Evolutionary conservation across 2,888 invertebrate genomes (phyloP).

Genomic region (Saturnia japonica): DNA sequence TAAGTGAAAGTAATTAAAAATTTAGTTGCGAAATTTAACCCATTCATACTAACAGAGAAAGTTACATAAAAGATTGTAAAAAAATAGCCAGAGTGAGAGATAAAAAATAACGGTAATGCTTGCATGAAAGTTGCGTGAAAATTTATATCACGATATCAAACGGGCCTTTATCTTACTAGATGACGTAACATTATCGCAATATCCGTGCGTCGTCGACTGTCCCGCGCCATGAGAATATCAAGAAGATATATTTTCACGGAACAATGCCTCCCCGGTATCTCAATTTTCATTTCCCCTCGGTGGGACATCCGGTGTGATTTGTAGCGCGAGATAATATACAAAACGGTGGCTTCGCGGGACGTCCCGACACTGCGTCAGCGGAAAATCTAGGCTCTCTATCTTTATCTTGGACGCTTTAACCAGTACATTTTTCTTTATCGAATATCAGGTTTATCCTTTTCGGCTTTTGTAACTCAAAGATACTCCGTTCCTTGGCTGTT

Average conservation of each 20-base stretch:
- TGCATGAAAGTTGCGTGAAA: slow-evolving; percentile 49
- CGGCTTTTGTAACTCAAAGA: slow-evolving; percentile 31
- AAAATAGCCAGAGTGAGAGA: too few relatives aligned
- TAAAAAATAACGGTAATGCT: slow-evolving; percentile 11
- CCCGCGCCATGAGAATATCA: slow-evolving; percentile 74
- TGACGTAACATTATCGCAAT: slow-evolving; percentile 77
- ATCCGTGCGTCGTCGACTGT: slow-evolving; percentile 72
- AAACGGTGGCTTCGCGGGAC: slow-evolving; percentile 75
- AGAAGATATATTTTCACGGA: slow-evolving; percentile 80
- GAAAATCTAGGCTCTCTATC: slow-evolving; percentile 62
- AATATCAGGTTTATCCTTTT: slow-evolving; percentile 48
- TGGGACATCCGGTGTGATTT: slow-evolving; percentile 79
- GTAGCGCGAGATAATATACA: slow-evolving; percentile 79
- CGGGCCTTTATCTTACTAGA: slow-evolving; percentile 68
- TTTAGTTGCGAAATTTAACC: too few relatives aligned
- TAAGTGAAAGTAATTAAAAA: too few relatives aligned
- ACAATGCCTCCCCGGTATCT: slow-evolving; percentile 79
- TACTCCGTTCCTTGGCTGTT: slow-evolving; percentile 14
- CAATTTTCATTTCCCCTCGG: slow-evolving; percentile 80
- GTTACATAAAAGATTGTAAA: too few relatives aligned
- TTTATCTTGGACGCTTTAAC: slow-evolving; percentile 62
- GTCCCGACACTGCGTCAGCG: slow-evolving; percentile 63
- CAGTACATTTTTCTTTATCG: slow-evolving; percentile 58
- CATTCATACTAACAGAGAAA: too few relatives aligned
- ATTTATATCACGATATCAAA: slow-evolving; percentile 68